Evolutionary conservation across 1,140 invertebrate species (phyloP).

Genomic region (Leptinotarsa lineolata): DNA sequence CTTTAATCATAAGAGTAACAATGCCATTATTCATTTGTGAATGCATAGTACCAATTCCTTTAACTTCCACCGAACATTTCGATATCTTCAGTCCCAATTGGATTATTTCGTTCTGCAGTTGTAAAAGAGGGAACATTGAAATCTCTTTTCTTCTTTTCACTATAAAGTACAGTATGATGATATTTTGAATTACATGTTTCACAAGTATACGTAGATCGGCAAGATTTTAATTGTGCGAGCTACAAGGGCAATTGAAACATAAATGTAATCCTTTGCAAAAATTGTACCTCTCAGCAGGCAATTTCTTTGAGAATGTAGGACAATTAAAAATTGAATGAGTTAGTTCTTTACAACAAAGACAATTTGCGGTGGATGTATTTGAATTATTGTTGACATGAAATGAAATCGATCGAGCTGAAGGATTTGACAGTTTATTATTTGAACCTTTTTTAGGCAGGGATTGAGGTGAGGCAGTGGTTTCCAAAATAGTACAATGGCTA

Average conservation of each 20-base stretch:
- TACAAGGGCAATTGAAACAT: conserved; percentile 7
- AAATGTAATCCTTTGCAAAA: conserved; percentile 4
- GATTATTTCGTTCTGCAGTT: no score
- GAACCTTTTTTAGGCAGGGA: no score
- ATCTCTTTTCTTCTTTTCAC: background rate
- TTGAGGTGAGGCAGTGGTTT: no score
- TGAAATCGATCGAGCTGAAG: no score
- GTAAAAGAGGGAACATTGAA: no score
- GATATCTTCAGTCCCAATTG: background rate
- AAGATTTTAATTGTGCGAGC: background rate
- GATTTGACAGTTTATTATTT: no score
- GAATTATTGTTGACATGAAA: no score
- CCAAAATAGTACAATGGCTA: no score
- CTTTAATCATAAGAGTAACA: background rate
- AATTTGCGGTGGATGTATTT: no score
- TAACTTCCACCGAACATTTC: background rate
- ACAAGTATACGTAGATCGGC: background rate
- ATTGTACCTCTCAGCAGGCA: background rate
- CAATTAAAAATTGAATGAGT: background rate
- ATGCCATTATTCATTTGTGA: background rate
- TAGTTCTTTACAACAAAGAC: no score
- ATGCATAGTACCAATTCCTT: conserved; percentile 4
- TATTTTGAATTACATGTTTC: background rate
- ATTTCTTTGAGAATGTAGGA: background rate
- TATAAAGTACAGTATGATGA: background rate